Evolutionary conservation across 1,140 invertebrate species (phyloP).

Genomic region (Drosophila triauraria): DNA sequence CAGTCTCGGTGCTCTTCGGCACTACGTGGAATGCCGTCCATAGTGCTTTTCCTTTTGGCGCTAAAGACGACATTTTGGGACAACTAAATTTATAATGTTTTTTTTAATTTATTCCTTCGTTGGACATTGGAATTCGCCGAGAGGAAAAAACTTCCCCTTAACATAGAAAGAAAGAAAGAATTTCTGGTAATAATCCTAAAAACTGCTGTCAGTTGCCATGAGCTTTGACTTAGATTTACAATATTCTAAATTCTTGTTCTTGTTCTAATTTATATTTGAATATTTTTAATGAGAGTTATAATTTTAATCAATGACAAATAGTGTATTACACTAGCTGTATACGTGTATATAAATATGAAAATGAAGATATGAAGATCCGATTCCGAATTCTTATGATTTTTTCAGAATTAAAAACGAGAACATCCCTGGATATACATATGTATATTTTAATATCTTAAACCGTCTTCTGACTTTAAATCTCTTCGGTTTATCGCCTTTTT

Average conservation of each 20-base stretch:
- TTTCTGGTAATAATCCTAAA: slow-evolving; percentile 7
- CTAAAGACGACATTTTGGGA: slow-evolving; percentile 57
- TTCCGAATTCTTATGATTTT: background rate
- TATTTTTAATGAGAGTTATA: background rate
- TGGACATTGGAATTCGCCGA: slow-evolving; percentile 34
- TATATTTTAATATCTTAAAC: background rate
- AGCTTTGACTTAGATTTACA: background rate
- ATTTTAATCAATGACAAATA: too few relatives aligned
- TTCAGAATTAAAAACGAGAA: background rate
- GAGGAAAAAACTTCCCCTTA: background rate
- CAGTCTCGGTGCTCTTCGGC: too few relatives aligned
- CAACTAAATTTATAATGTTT: slow-evolving; percentile 63
- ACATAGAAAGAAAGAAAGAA: background rate
- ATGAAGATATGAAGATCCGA: background rate
- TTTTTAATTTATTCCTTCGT: slow-evolving; percentile 20
- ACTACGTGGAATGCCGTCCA: too few relatives aligned
- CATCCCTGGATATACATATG: background rate
- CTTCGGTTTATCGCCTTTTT: slow-evolving; percentile 1
- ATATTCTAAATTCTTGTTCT: too few relatives aligned
- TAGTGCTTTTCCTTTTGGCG: slow-evolving; percentile 29
- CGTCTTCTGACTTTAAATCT: background rate
- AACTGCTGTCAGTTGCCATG: too few relatives aligned
- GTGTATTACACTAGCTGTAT: too few relatives aligned
- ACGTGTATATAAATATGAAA: too few relatives aligned
- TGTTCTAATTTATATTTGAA: background rate